These are phyloP conservation scores for Portevinia maculata DNA, from an alignment of 2,888 invertebrate genomes.

Conservation along the genomic window DNA sequence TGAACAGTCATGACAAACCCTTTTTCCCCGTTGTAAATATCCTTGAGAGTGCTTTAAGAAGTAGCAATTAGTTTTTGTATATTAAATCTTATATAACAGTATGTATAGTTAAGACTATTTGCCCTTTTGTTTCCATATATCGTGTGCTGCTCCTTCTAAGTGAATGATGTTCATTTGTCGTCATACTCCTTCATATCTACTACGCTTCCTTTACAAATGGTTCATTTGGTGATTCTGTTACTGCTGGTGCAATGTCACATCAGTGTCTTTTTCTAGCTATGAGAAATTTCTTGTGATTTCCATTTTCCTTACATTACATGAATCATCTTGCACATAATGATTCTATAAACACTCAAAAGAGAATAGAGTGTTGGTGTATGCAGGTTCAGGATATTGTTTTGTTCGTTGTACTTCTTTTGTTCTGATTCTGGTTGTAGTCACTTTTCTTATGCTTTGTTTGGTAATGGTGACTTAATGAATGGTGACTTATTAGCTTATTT, in stretches of 20 bases:
- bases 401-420: slow-evolving; percentile 5
- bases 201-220: neutral
- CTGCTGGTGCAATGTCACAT: slow-evolving; percentile 6
- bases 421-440: slow-evolving; percentile 24
- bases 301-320: slow-evolving; percentile 52
- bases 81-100: slow-evolving; percentile 54
- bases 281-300: slow-evolving; percentile 50
- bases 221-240: too few species aligned
- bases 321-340: slow-evolving; percentile 47
- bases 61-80: slow-evolving; percentile 67
- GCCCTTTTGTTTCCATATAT: neutral
- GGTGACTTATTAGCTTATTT: slow-evolving; percentile 11
- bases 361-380: slow-evolving; percentile 10
- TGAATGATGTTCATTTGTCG: slow-evolving; percentile 19
- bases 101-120: slow-evolving; percentile 51
- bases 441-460: slow-evolving; percentile 55
- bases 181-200: neutral
- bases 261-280: neutral
- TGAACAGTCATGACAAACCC: slow-evolving; percentile 61
- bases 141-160: slow-evolving; percentile 6
- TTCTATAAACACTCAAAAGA: slow-evolving; percentile 45
- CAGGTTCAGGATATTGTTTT: neutral
- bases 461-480: slow-evolving; percentile 31
- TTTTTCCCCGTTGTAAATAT: slow-evolving; percentile 47
- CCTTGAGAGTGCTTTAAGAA: slow-evolving; percentile 52